Base-by-base conservation (phyloP, 2,113 vertebrate species). In the Morone saxatilis region DNA sequence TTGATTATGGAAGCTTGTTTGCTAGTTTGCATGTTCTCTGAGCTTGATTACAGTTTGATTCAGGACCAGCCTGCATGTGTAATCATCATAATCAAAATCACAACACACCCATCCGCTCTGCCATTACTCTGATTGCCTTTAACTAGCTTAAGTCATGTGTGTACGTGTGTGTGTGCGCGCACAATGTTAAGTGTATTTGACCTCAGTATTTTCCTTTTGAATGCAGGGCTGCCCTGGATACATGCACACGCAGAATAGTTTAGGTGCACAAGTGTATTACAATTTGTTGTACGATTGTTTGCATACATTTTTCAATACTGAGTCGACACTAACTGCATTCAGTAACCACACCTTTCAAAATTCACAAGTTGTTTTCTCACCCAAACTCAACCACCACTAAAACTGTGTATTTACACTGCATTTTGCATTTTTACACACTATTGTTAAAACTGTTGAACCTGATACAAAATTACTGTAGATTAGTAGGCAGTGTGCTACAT, bases 31-130 rank as follows among this genome's bases (percentile, higher is more conserved):
- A 66, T 67, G 80, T 79, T 66, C 83, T 65, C 76, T 63, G 74
- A 85, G 86, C 88, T 72, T 92, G 90, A 93, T 91, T 93, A 79
- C 85, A 76, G 54, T 76, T 75, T 77, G 74, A 91, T 89, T 78
- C 74, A 43, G 79, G 78, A 89, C 53, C 78, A 73, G 76, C 59
- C 67, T 31, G 50, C 59, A 36, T 54, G 66, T 73, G 54, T 88
- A 91, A 92, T 93, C 81, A 92, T 78, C 66, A 80, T 76, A 77
- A 89, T 91, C 84, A 88, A 43, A 86, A 81, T 83, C 80, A 75
- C 43, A 80, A 79, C 87, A 87, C 91, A 84, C 88, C 87, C 90
- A 90, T 90, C 88, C 89, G 86, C 82, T 67, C 69, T 63, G 81
- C 53, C 84, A 86, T 85, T 82, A 86, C 56, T n/a, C 91, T 90